A percentile compares a stretch with the other conserved stretches of the same genome.
Conservation (phyloP, 2,888 invertebrate genomes). For the Parnassius orleans region DNA sequence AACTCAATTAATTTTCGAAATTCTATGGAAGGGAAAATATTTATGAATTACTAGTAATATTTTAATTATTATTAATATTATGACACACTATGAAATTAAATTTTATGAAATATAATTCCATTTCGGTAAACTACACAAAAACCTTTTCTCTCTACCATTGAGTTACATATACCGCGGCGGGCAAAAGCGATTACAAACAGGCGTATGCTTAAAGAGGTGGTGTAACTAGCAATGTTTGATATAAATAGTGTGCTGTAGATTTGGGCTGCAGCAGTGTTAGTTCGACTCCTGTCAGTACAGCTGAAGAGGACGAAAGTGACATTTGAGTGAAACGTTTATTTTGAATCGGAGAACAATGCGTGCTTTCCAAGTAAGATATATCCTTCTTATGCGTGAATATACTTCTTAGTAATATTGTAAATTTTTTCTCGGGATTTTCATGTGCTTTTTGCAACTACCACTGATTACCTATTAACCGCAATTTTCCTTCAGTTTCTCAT, state of each 20-base stretch:
- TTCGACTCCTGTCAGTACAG: constrained; percentile 70
- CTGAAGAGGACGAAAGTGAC: constrained; percentile 79
- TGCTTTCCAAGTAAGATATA: constrained; percentile 69
- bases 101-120: too few relatives aligned
- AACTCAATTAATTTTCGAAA: too few relatives aligned
- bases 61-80: too few relatives aligned
- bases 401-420: too few relatives aligned
- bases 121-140: constrained; percentile 1
- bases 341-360: constrained; percentile 49
- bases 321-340: constrained; percentile 32
- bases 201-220: constrained; percentile 36
- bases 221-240: constrained; percentile 53
- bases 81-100: too few relatives aligned
- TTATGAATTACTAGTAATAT: too few relatives aligned
- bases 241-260: constrained; percentile 61
- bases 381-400: not conserved
- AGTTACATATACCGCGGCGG: constrained; percentile 3
- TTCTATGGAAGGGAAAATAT: too few relatives aligned
- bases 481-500: too few relatives aligned
- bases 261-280: constrained; percentile 61
- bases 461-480: too few relatives aligned
- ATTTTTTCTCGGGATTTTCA: too few relatives aligned
- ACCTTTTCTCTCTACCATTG: not conserved
- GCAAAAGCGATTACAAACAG: constrained; percentile 18
- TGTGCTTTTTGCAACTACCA: too few relatives aligned